Percentiles rank a stretch among this genome's conserved stretches.
Conservation (phyloP, 2,797 vertebrate genomes). For the Nothura maculosa region DNA sequence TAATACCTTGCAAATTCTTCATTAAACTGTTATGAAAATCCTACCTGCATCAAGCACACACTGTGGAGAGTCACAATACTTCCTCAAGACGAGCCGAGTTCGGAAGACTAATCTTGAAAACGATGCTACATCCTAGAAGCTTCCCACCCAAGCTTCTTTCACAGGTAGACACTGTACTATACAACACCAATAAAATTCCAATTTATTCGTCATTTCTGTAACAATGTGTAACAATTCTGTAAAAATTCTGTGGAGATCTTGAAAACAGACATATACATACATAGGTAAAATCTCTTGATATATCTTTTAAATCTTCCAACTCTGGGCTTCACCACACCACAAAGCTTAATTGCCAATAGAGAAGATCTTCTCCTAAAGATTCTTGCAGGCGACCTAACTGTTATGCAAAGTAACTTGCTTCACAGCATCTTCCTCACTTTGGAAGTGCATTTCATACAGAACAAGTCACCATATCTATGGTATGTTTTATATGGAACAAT, state of each 20-base stretch:
- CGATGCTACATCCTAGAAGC: not conserved
- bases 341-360: not conserved
- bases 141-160: not conserved
- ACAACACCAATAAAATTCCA: not conserved
- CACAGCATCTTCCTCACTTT: not conserved
- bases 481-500: not conserved
- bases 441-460: not conserved
- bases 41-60: not conserved
- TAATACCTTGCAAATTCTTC: not conserved
- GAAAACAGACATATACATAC: not conserved
- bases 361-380: fast-evolving
- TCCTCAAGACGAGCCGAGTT: not conserved
- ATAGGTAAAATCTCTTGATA: no score
- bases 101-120: not conserved
- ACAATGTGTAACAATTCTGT: no score
- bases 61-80: not conserved
- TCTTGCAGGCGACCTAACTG: not conserved
- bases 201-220: not conserved
- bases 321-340: not conserved
- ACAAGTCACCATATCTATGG: not conserved
- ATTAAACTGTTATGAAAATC: not conserved
- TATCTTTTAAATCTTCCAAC: not conserved
- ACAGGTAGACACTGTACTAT: not conserved
- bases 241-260: fast-evolving
- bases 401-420: not conserved